These are phyloP conservation scores for Microtus oregoni DNA, from an alignment of 2,113 vertebrate species.

Conservation along the genomic window DNA sequence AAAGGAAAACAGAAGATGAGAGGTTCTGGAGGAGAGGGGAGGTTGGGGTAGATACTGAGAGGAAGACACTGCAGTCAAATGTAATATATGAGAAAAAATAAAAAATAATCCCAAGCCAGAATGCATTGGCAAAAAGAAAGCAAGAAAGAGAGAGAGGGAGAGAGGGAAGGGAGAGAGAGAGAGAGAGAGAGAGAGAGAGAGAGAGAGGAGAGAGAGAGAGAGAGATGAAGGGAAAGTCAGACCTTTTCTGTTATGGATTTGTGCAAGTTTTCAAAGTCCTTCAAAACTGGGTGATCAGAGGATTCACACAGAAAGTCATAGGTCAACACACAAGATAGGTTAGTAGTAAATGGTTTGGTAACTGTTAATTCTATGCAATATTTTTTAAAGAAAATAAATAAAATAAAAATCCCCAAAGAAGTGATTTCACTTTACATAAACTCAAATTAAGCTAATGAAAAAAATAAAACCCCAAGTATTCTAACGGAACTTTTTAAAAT, in stretches of 20 bases:
- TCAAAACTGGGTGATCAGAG: not conserved
- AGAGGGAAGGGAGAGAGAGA: too few relatives aligned
- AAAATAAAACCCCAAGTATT: not conserved
- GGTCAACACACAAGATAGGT: not conserved
- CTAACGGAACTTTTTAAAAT: not conserved
- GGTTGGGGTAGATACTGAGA: too few relatives aligned
- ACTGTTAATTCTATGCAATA: not conserved
- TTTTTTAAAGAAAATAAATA: not conserved
- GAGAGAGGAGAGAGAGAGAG: fast-evolving
- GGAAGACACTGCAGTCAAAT: too few relatives aligned
- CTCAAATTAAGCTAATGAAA: not conserved
- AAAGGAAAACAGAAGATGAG: too few relatives aligned
- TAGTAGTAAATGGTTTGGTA: not conserved
- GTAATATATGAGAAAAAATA: too few relatives aligned
- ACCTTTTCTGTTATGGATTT: too few relatives aligned
- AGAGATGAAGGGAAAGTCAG: too few relatives aligned
- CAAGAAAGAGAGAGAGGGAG: too few relatives aligned
- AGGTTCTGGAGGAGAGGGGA: too few relatives aligned
- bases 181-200: fast-evolving
- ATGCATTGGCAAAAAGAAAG: too few relatives aligned
- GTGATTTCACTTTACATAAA: not conserved
- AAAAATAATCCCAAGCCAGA: too few relatives aligned
- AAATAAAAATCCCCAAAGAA: not conserved
- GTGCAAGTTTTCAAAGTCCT: too few relatives aligned
- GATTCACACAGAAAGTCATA: not conserved